These are phyloP conservation scores for Hydrotaea cyrtoneurina DNA, from an alignment of 2,888 invertebrate genomes.

Conservation along the genomic window DNA sequence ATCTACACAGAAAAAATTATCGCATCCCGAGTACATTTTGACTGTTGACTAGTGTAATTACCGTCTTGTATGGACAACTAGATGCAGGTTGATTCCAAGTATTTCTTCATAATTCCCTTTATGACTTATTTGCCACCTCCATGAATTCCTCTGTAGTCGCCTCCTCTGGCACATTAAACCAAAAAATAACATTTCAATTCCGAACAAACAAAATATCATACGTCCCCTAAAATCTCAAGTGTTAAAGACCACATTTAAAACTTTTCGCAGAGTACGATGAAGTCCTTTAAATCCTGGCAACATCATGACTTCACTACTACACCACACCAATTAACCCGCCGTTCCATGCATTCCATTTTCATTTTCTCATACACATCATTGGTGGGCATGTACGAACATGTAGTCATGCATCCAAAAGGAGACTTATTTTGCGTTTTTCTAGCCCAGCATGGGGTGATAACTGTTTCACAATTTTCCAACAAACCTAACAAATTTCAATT, in stretches of 20 bases:
- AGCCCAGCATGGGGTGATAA: background rate
- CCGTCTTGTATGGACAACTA: too few relatives aligned
- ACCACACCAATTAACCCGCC: background rate
- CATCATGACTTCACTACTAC: constrained; percentile 5
- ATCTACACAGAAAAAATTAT: too few relatives aligned
- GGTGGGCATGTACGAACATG: background rate
- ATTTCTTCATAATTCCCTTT: too few relatives aligned
- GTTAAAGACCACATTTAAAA: background rate
- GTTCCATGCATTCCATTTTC: background rate
- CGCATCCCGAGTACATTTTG: too few relatives aligned
- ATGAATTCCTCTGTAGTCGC: too few relatives aligned
- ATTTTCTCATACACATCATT: constrained; percentile 8
- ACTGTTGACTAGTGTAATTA: too few relatives aligned
- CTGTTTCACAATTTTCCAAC: constrained; percentile 12
- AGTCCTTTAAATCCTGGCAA: background rate
- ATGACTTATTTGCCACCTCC: too few relatives aligned
- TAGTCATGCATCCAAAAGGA: background rate
- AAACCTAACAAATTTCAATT: constrained; percentile 50
- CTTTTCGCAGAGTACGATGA: background rate
- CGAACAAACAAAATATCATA: too few relatives aligned
- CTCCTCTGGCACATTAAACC: too few relatives aligned
- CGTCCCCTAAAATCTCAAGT: background rate
- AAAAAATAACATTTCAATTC: too few relatives aligned
- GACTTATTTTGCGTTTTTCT: background rate
- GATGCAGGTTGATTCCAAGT: too few relatives aligned